Percentiles rank a stretch among this genome's conserved stretches.
Evolutionary conservation across 2,113 vertebrate species (phyloP).

Genomic region (Chlorocebus sabaeus): DNA sequence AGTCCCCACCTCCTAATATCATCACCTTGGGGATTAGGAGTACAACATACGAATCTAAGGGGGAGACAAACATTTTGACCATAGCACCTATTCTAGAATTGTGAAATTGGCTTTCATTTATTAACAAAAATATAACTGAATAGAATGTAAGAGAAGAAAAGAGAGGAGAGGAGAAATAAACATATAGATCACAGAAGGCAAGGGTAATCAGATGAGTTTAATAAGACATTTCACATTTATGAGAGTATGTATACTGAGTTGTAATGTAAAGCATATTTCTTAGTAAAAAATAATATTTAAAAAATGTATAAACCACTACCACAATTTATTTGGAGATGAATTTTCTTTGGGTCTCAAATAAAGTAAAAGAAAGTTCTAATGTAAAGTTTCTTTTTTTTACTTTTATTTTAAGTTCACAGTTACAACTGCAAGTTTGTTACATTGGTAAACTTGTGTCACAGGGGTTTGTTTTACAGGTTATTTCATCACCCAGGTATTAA

Average conservation of each 20-base stretch:
- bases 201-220: not conserved
- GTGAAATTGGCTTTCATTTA: not conserved
- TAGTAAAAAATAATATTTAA: not conserved
- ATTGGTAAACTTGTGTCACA: too few relatives aligned
- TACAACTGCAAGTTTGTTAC: too few relatives aligned
- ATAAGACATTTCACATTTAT: not conserved
- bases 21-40: not conserved
- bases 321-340: not conserved
- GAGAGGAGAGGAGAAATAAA: not conserved
- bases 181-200: not conserved
- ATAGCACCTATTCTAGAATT: not conserved
- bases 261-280: not conserved
- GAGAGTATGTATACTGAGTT: not conserved
- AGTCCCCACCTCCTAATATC: not conserved
- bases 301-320: not conserved
- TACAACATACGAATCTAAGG: not conserved
- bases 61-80: not conserved
- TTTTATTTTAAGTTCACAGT: too few relatives aligned
- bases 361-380: conserved; percentile 1
- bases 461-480: too few relatives aligned
- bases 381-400: too few relatives aligned
- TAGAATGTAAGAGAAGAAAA: not conserved
- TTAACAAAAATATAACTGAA: not conserved
- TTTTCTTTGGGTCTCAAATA: conserved; percentile 23
- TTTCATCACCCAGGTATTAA: too few relatives aligned